Evolutionary conservation across 2,113 vertebrate genomes (phyloP), one percentile per base, ranked within the genome.

Genomic region (Zosterops pallidus): DNA sequence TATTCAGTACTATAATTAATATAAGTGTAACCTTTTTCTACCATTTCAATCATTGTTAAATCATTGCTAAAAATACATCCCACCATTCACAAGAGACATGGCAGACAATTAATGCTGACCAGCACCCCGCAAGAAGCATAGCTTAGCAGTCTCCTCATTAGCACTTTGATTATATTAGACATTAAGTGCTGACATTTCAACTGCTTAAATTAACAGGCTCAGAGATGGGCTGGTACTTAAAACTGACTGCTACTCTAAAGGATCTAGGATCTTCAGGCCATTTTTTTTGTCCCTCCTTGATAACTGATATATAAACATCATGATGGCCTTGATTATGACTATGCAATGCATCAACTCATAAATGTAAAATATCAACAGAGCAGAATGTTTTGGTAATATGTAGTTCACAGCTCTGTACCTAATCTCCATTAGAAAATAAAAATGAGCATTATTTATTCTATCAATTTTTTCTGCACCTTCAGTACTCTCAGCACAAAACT

Each of bases 311-410:
- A 15, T 10, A 56, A 64, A 14, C 15, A 39, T 46, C 16, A 52
- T 22, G 5, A 90, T 35, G 41, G 33, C 26, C 41, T 49, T 42
- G 14, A 56, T 12, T 33, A 14, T 4, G 3, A 41, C 28, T 42
- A 49, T 6, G 39, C 33, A 56, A 89, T 2, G 2, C 2, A 9
- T 47, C 41, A 83, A 47, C 39, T 68, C 1, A 0, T 8, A 63
- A 47, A 4, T 10, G 3, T 9, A 75, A 47, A 89, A 55, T 25
- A 70, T 8, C 26, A 84, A 35, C 12, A 59, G 5, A 46, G 16
- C 11, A 49, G 52, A 57, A 62, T 56, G 19, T 4, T 74, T 72
- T 60, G 11, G 13, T 33, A 47, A 53, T 6, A 56, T 3, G 4
- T 11, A 41, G 4, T 11, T 55, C 12, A 9, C 26, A 86, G 12